These are phyloP conservation scores for Hormiphora californensis DNA, from an alignment of 37 sponge, comb jelly and placozoan species.

Conservation along the genomic window DNA sequence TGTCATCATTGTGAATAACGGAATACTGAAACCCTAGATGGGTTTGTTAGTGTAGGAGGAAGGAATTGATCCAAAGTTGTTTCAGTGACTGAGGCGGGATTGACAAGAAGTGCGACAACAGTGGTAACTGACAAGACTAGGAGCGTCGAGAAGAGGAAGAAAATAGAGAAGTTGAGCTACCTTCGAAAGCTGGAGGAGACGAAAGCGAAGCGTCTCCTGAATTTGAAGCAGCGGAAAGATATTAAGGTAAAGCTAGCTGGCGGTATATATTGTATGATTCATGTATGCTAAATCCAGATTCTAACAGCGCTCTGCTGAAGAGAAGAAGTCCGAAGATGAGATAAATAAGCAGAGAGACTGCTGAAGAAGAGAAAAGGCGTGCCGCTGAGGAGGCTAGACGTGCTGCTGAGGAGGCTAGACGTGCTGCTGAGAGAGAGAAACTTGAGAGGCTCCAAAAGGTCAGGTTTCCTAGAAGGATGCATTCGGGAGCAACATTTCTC, in stretches of 20 bases:
- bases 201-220: background rate
- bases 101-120: too few relatives aligned
- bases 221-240: background rate
- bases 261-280: background rate
- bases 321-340: slow-evolving; percentile 36
- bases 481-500: too few relatives aligned
- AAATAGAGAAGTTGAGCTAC: slow-evolving; percentile 26
- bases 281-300: background rate
- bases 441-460: background rate
- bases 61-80: too few relatives aligned
- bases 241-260: slow-evolving; percentile 7
- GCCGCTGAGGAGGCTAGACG: background rate
- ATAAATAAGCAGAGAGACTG: background rate
- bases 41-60: too few relatives aligned
- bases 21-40: too few relatives aligned
- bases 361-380: slow-evolving; percentile 19
- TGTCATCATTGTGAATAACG: too few relatives aligned
- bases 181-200: background rate
- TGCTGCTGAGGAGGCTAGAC: background rate
- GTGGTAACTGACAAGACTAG: too few relatives aligned
- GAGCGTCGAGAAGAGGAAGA: too few relatives aligned
- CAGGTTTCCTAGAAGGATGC: background rate
- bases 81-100: too few relatives aligned
- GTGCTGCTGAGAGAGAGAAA: slow-evolving; percentile 18
- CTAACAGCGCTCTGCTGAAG: background rate